A percentile compares a stretch with the other conserved stretches of the same genome.
Conservation (phyloP, 2,888 invertebrate species). For the Lamproptera curius region DNA sequence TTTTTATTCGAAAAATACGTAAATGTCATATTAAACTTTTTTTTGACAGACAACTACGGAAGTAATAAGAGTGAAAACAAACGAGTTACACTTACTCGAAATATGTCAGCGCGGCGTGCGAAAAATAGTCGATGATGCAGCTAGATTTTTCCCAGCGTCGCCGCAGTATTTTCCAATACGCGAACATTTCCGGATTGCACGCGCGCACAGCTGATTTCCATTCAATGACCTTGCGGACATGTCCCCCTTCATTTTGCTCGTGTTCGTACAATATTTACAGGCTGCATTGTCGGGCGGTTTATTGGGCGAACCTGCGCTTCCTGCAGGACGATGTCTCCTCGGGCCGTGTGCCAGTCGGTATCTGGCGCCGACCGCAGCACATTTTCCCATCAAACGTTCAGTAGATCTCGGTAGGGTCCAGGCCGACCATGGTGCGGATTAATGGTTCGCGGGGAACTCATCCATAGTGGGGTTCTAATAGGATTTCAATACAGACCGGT, state of each 20-base stretch:
- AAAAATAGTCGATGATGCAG: slow-evolving; percentile 17
- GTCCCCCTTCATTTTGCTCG: slow-evolving; percentile 52
- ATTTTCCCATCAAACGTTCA: slow-evolving; percentile 52
- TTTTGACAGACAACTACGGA: too few relatives aligned
- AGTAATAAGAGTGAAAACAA: too few relatives aligned
- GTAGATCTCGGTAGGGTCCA: slow-evolving; percentile 70
- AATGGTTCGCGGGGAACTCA: slow-evolving; percentile 64
- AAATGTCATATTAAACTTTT: too few relatives aligned
- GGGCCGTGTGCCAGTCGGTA: slow-evolving; percentile 62
- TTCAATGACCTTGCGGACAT: slow-evolving; percentile 63
- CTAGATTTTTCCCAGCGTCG: slow-evolving; percentile 29
- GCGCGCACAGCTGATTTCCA: slow-evolving; percentile 68
- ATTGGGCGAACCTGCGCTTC: slow-evolving; percentile 57
- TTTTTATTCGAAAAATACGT: too few relatives aligned
- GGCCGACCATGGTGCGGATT: slow-evolving; percentile 53
- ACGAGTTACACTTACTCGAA: too few relatives aligned
- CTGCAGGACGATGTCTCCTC: slow-evolving; percentile 71
- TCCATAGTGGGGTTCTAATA: slow-evolving; percentile 38
- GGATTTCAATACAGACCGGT: slow-evolving; percentile 43
- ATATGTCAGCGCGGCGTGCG: too few relatives aligned
- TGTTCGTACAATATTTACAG: slow-evolving; percentile 65
- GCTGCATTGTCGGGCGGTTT: slow-evolving; percentile 45
- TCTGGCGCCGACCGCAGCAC: slow-evolving; percentile 70
- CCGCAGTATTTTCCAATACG: slow-evolving; percentile 30
- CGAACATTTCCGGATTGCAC: slow-evolving; percentile 58